These are phyloP conservation scores for Dicentrarchus labrax DNA, from an alignment of 2,113 vertebrate genomes.

Conservation along the genomic window DNA sequence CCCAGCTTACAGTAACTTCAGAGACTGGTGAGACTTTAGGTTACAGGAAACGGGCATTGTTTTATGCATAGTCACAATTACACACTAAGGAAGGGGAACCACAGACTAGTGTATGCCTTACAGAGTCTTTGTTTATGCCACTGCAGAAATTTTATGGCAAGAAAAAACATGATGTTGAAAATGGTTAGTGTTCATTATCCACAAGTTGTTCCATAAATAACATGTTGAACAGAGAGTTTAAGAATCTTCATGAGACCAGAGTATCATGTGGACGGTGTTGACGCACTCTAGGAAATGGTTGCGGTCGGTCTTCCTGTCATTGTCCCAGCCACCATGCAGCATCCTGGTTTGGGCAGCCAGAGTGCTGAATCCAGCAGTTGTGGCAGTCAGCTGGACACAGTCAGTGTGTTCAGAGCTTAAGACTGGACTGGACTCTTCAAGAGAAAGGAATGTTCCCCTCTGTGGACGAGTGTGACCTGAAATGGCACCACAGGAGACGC, in stretches of 20 bases:
- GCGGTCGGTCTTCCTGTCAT: slow-evolving; percentile 63
- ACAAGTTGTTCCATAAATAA: background rate
- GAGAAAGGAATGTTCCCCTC: slow-evolving; percentile 70
- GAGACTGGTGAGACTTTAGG: slow-evolving; percentile 14
- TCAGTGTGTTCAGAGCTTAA: slow-evolving; percentile 28
- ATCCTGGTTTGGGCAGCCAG: slow-evolving; percentile 49
- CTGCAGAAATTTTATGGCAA: background rate
- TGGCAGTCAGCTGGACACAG: slow-evolving; percentile 57
- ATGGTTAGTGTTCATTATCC: background rate
- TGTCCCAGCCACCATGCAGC: slow-evolving; percentile 57
- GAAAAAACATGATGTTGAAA: background rate
- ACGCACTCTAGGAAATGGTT: slow-evolving; percentile 58
- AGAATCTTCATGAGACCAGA: background rate
- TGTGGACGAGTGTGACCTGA: slow-evolving; percentile 48
- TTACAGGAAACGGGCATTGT: slow-evolving; percentile 25
- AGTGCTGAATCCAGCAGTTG: slow-evolving; percentile 64
- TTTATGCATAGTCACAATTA: slow-evolving; percentile 19
- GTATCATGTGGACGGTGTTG: slow-evolving; percentile 21
- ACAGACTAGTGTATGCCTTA: background rate
- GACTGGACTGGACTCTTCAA: slow-evolving; percentile 30
- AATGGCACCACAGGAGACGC: slow-evolving; percentile 34
- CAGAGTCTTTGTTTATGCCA: background rate
- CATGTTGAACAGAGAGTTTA: background rate
- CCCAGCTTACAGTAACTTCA: slow-evolving; percentile 22
- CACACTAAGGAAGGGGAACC: background rate